These are phyloP conservation scores for Eulemur coronatus DNA, from an alignment of 2,797 vertebrate genomes.

Conservation along the genomic window DNA sequence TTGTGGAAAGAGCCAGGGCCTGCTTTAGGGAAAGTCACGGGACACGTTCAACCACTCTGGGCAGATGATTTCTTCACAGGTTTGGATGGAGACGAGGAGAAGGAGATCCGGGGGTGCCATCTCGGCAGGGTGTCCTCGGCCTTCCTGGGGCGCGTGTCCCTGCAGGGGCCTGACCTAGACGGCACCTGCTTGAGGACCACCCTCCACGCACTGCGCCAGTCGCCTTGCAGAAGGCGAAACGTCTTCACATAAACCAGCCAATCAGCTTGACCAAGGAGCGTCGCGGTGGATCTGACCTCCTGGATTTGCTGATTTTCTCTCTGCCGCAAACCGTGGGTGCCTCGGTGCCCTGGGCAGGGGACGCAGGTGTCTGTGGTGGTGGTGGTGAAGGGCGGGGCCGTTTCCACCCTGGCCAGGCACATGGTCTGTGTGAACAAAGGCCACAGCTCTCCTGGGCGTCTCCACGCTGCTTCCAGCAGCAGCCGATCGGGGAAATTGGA, in stretches of 20 bases:
- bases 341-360: accelerated
- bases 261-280: not conserved
- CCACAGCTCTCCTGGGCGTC: not conserved
- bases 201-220: accelerated
- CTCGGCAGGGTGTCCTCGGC: accelerated
- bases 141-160: accelerated
- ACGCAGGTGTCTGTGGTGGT: accelerated
- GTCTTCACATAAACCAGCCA: not conserved
- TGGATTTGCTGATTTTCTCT: not conserved
- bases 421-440: not conserved
- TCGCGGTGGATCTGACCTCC: accelerated
- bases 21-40: not conserved
- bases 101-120: accelerated
- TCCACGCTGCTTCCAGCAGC: not conserved
- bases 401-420: not conserved
- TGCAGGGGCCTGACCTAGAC: accelerated
- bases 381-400: accelerated
- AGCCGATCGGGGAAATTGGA: not conserved
- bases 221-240: not conserved
- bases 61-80: accelerated
- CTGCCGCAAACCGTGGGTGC: accelerated
- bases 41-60: accelerated
- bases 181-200: accelerated
- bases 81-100: too few relatives aligned
- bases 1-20: not conserved